Conservation (phyloP, 2,113 vertebrate species). For the Ranitomeya imitator region DNA sequence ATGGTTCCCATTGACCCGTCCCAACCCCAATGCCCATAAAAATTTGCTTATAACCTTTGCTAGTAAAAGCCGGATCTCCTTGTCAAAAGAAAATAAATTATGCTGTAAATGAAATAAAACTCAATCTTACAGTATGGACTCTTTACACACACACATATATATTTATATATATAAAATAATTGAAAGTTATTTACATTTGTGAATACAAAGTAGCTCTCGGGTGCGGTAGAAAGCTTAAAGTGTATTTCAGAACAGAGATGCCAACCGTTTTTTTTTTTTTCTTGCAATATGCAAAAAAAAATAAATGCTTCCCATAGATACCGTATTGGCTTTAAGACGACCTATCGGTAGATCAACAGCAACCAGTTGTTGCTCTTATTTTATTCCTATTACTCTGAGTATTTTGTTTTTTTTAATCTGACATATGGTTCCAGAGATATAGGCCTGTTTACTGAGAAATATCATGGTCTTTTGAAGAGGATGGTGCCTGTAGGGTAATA, state of each 20-base stretch:
- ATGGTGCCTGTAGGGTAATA: no score
- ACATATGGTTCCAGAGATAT: no score
- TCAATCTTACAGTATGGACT: slow-evolving; percentile 74
- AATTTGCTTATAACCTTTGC: not conserved
- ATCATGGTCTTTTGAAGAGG: no score
- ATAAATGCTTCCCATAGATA: not conserved
- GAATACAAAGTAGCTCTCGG: slow-evolving; percentile 39
- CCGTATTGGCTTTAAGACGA: no score
- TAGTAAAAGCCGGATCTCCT: slow-evolving; percentile 63
- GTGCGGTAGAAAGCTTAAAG: not conserved
- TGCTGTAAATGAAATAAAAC: slow-evolving; percentile 79
- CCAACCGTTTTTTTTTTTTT: not conserved
- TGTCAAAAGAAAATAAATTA: slow-evolving; percentile 79
- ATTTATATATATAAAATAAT: not conserved
- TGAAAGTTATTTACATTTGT: slow-evolving; percentile 53
- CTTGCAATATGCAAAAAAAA: not conserved
- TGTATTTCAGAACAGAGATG: not conserved
- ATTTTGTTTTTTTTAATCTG: no score
- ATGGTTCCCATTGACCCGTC: not conserved
- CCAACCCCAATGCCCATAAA: slow-evolving; percentile 33
- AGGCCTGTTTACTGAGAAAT: no score
- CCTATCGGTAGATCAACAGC: no score
- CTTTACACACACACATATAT: slow-evolving; percentile 33
- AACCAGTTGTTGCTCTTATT: no score
- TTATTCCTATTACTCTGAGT: no score